Evolutionary conservation across 2,113 vertebrate genomes (phyloP).

Genomic region (Notarius quadriscutis): DNA sequence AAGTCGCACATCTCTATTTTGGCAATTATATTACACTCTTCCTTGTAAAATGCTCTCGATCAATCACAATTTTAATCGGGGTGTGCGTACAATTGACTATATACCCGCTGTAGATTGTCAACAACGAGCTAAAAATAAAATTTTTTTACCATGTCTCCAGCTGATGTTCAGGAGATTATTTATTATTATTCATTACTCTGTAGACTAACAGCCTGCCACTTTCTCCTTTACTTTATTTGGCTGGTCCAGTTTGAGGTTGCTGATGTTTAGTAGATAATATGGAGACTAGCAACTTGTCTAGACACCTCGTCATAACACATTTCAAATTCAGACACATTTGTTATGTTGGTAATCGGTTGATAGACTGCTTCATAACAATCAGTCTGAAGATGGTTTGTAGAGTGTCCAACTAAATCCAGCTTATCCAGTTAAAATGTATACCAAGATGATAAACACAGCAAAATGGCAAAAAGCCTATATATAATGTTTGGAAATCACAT

Average conservation of each 20-base stretch:
- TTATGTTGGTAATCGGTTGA: neutral
- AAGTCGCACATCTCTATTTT: neutral
- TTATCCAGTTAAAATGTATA: neutral
- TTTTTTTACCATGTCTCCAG: neutral
- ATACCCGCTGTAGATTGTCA: neutral
- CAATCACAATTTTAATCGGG: too few relatives aligned
- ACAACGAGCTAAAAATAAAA: neutral
- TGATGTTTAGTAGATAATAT: neutral
- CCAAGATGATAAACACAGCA: neutral
- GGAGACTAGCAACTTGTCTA: neutral
- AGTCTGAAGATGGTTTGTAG: neutral
- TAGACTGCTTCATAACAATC: neutral
- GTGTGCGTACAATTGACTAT: neutral
- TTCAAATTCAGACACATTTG: neutral
- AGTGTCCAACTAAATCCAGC: neutral
- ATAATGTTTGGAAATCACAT: neutral
- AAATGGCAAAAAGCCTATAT: neutral
- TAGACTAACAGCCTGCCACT: neutral
- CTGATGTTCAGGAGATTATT: neutral
- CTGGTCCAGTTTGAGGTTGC: neutral
- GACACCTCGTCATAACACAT: neutral
- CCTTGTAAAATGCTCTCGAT: too few relatives aligned
- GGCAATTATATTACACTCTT: too few relatives aligned
- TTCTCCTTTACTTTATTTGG: neutral
- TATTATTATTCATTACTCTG: neutral